phyloP scores from a whole-genome alignment of 2,797 vertebrate genomes.

The Mormyrus hasselquistii region DNA sequence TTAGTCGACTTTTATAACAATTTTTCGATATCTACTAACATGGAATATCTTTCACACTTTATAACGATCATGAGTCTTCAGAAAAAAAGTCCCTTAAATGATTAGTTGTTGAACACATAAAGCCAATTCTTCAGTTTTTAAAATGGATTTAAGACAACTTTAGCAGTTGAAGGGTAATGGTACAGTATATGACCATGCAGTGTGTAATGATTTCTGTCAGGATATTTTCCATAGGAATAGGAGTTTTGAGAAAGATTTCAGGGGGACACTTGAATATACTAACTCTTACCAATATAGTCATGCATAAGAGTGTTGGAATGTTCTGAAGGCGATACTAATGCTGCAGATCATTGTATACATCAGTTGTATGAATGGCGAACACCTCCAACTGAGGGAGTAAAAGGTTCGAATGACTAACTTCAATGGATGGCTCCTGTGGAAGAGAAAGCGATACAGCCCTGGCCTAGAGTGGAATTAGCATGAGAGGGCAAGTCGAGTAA shows the following conservation, averaged over 20 bases:
- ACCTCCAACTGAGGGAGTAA: neutral
- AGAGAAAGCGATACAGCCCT: neutral
- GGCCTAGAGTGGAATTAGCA: neutral
- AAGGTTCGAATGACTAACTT: neutral
- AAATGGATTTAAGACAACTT: neutral
- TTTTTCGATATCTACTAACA: neutral
- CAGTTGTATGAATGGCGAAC: conserved; percentile 7
- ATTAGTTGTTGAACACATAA: neutral
- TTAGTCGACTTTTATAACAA: neutral
- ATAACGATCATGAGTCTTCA: neutral
- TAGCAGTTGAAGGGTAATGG: neutral
- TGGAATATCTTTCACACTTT: neutral
- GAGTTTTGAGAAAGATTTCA: neutral
- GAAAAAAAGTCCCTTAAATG: neutral
- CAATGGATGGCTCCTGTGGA: neutral
- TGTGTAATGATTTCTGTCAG: neutral
- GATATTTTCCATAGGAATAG: neutral
- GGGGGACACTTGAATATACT: neutral
- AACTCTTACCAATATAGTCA: neutral
- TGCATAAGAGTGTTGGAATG: conserved; percentile 12
- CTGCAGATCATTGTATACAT: neutral
- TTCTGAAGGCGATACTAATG: neutral
- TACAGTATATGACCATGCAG: neutral
- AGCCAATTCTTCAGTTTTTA: neutral
- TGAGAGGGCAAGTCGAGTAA: neutral